These are phyloP conservation scores for Tenthredo mesomela DNA, from an alignment of 2,888 invertebrate species.

Conservation along the genomic window DNA sequence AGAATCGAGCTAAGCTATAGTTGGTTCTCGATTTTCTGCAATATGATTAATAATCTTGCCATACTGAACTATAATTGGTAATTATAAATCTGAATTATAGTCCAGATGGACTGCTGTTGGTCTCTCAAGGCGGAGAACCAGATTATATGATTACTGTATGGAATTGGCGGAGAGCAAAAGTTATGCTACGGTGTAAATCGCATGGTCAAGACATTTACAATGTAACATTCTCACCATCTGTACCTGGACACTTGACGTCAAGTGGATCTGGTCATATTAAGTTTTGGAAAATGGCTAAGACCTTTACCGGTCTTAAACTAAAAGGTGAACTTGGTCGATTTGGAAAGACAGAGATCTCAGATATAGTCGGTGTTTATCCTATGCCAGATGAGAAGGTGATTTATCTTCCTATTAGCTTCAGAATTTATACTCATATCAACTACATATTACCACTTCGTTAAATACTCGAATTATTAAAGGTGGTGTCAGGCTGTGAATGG, in stretches of 20 bases:
- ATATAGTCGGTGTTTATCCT: conserved; percentile 90
- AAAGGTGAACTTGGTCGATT: conserved; percentile 94
- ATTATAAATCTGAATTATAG: conserved; percentile 78
- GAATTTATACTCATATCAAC: conserved; percentile 20
- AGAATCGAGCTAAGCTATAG: conserved; percentile 7
- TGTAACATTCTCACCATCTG: conserved; percentile 90
- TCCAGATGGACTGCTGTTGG: conserved; percentile 88
- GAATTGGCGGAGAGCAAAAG: conserved; percentile 90
- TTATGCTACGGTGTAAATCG: conserved; percentile 89
- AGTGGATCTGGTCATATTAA: conserved; percentile 89
- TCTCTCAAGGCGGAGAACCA: conserved; percentile 91
- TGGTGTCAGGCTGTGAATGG: conserved; percentile 93
- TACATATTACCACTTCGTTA: conserved; percentile 22
- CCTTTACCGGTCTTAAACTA: conserved; percentile 94
- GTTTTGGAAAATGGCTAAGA: conserved; percentile 96
- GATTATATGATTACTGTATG: conserved; percentile 94
- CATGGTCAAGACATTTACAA: conserved; percentile 90
- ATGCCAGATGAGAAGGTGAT: conserved; percentile 93
- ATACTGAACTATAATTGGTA: neutral
- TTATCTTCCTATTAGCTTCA: neutral
- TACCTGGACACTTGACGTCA: conserved; percentile 89
- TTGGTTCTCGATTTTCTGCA: neutral
- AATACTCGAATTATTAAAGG: conserved; percentile 76
- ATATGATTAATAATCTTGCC: neutral
- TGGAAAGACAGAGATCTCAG: conserved; percentile 95